Base-by-base conservation (phyloP, 2,888 invertebrate species). In the Siphonodentalium dalli region DNA sequence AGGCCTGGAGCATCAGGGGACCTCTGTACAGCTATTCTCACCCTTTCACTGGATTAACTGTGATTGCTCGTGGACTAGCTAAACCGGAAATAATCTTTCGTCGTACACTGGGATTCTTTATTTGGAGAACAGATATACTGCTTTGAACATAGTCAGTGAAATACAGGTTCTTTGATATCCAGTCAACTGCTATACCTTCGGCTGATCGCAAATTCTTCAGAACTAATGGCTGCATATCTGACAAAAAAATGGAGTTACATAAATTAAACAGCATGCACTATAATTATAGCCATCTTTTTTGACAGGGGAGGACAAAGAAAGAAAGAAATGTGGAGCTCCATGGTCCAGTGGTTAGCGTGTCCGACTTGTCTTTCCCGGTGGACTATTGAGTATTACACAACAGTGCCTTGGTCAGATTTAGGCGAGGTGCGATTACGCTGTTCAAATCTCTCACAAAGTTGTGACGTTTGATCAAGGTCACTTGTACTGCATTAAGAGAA, bases 121-220 rank as follows among this genome's bases (percentile, higher is more conserved):
- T 92, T 26, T 92, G 92, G 3, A 97, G 83, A 0, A 97, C 96
- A 74, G 96, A 96, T 0, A 98, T 84, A 0, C 95, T 94, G 60
- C 96, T 96, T 80, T 94, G 59, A 3, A 62, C 86, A 20, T 90
- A 88, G 81, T 98, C 97, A 0, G 94, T 94, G 41, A 95, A 93
- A 83, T 97, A 98, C 7, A 99, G 86, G 80, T 97, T 98, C 81
- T 95, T 91, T 0, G 96, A 94, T 41, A 98, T 88, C 94, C 97
- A 99, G 84, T 99, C 99, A 13, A 98, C 90, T n/a, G 97, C 96
- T 44, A 98, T 63, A 2, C 74, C 75, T 44, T 75, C 74, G 11
- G 75, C 72, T 13, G 70, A 71, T 2, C 69, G 58, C 0, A 71
- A 63, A 28, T 66, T 58, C 3, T 64, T 67, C 3, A 66, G 61